phyloP scores from a whole-genome alignment of 2,888 invertebrate species.

The Opisthograptis luteolata region DNA sequence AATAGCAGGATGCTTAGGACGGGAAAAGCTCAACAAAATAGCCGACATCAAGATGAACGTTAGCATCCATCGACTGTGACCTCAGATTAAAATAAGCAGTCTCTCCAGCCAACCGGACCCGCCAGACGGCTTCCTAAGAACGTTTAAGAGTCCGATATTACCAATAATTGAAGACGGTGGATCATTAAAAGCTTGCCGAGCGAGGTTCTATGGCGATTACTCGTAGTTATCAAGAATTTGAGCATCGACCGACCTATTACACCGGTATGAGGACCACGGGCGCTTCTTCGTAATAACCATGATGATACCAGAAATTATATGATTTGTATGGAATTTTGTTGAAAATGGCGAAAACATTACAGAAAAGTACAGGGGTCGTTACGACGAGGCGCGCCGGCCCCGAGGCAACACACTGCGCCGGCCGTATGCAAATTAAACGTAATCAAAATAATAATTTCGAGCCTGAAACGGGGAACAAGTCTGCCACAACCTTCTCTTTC shows the following conservation, averaged over 20 bases:
- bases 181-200: conserved; percentile 75
- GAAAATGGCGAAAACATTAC: conserved; percentile 84
- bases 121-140: conserved; percentile 77
- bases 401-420: conserved; percentile 62
- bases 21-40: conserved; percentile 12
- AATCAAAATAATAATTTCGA: conserved; percentile 83
- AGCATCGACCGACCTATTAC: conserved; percentile 75
- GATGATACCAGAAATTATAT: conserved; percentile 82
- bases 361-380: conserved; percentile 82
- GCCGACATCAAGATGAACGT: conserved; percentile 28
- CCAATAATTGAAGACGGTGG: conserved; percentile 78
- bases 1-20: background rate
- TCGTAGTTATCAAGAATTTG: conserved; percentile 82
- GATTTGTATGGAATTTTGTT: conserved; percentile 84
- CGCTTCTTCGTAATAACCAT: conserved; percentile 82
- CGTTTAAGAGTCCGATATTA: conserved; percentile 80
- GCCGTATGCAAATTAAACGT: conserved; percentile 83
- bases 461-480: conserved; percentile 54
- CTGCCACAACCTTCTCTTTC: conserved; percentile 58
- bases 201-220: conserved; percentile 81
- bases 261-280: conserved; percentile 71
- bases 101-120: conserved; percentile 48
- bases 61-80: conserved; percentile 48
- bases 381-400: conserved; percentile 68
- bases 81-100: conserved; percentile 56